phyloP scores from a whole-genome alignment of 2,888 invertebrate genomes.

The Gari tellinella region DNA sequence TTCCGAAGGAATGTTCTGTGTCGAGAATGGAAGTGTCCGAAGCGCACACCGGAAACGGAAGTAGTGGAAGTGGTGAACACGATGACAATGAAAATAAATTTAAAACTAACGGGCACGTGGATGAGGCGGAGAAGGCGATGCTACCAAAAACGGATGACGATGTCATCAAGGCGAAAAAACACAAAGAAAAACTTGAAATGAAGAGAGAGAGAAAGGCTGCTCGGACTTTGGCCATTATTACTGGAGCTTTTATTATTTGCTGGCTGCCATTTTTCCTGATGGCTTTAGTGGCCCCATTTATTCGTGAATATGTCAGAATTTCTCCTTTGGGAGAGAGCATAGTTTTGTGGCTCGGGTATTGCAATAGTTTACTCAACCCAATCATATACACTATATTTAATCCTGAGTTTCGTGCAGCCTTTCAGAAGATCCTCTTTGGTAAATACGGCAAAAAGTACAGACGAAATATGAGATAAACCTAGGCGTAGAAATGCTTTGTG shows the following conservation, averaged over 20 bases:
- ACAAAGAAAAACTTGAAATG: conserved; percentile 82
- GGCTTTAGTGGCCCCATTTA: conserved; percentile 93
- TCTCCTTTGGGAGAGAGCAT: conserved; percentile 81
- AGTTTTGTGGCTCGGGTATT: conserved; percentile 94
- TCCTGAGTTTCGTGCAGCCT: conserved; percentile 95
- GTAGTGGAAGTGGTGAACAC: conserved; percentile 53
- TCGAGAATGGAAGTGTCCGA: conserved; percentile 45
- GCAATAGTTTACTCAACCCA: conserved; percentile 96
- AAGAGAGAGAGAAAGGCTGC: conserved; percentile 84
- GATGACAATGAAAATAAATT: conserved; percentile 66
- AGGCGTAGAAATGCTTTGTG: background rate
- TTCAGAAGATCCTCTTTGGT: conserved; percentile 90
- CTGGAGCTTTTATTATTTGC: conserved; percentile 95
- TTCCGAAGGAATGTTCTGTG: conserved; percentile 45
- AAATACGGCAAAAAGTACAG: conserved; percentile 72
- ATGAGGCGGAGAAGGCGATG: conserved; percentile 45
- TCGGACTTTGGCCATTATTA: conserved; percentile 88
- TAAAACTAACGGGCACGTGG: conserved; percentile 54
- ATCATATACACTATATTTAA: conserved; percentile 97
- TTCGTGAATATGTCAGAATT: conserved; percentile 85
- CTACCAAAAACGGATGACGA: conserved; percentile 57
- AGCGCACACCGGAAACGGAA: conserved; percentile 45
- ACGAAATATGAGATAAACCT: conserved; percentile 8
- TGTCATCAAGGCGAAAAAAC: conserved; percentile 59
- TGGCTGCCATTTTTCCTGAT: conserved; percentile 98